Evolutionary conservation across 2,113 vertebrate genomes (phyloP).

Genomic region (Phalacrocorax pelagicus): DNA sequence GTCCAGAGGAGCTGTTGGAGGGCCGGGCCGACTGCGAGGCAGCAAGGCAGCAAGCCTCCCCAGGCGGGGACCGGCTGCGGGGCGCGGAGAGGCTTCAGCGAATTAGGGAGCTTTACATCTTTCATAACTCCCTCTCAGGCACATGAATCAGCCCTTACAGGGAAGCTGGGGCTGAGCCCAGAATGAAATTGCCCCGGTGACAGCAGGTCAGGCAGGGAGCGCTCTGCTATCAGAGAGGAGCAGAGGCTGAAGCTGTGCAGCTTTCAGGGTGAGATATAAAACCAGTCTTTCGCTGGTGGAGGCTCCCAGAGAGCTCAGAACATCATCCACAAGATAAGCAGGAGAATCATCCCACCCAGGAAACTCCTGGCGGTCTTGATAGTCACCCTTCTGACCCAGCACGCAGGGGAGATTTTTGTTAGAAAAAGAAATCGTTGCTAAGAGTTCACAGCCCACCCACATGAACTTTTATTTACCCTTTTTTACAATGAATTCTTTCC

Average conservation of each 20-base stretch:
- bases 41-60: not conserved
- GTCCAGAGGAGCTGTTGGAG: not conserved
- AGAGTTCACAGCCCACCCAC: not conserved
- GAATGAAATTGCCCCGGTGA: fast-evolving
- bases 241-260: not conserved
- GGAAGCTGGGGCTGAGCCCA: not conserved
- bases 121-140: not conserved
- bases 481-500: not conserved
- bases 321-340: not conserved
- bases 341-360: not conserved
- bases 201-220: not conserved
- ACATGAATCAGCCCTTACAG: not conserved
- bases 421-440: not conserved
- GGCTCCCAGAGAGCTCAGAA: not conserved
- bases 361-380: not conserved
- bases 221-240: not conserved
- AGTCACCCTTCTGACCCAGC: not conserved
- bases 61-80: fast-evolving
- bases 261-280: not conserved
- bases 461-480: fast-evolving
- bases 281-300: not conserved
- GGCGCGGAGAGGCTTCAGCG: fast-evolving
- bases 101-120: not conserved
- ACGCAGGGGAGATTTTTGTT: fast-evolving
- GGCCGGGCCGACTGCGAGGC: fast-evolving